Conservation (phyloP, 2,113 vertebrate genomes). For the Mobula hypostoma region DNA sequence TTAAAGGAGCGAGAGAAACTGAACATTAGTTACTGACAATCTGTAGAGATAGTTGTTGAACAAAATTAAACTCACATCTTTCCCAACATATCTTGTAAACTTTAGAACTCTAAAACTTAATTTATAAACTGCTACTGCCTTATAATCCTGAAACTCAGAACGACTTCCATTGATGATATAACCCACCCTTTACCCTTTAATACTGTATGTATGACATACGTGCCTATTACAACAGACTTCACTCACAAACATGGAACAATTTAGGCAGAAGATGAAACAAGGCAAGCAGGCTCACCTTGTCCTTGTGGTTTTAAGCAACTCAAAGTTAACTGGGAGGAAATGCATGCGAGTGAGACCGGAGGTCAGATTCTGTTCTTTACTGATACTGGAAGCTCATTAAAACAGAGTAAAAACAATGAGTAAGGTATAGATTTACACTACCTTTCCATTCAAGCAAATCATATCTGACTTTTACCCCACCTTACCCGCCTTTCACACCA, state of each 20-base stretch:
- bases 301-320: neutral
- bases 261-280: neutral
- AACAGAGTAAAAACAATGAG: neutral
- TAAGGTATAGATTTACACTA: neutral
- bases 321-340: neutral
- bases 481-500: neutral
- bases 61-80: neutral
- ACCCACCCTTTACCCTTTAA: neutral
- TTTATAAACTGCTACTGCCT: neutral
- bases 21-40: neutral
- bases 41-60: neutral
- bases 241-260: neutral
- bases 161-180: neutral
- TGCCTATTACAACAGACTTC: neutral
- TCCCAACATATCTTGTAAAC: neutral
- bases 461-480: neutral
- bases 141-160: neutral
- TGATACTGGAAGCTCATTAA: neutral
- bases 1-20: neutral
- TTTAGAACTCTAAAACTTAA: neutral
- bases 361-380: neutral
- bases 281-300: neutral
- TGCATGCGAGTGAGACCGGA: neutral
- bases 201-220: neutral
- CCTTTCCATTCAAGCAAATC: neutral